A percentile compares a stretch with the other conserved stretches of the same genome.
phyloP scores from a whole-genome alignment of 2,888 invertebrate species.

The Pycnomerus fuliginosus region DNA sequence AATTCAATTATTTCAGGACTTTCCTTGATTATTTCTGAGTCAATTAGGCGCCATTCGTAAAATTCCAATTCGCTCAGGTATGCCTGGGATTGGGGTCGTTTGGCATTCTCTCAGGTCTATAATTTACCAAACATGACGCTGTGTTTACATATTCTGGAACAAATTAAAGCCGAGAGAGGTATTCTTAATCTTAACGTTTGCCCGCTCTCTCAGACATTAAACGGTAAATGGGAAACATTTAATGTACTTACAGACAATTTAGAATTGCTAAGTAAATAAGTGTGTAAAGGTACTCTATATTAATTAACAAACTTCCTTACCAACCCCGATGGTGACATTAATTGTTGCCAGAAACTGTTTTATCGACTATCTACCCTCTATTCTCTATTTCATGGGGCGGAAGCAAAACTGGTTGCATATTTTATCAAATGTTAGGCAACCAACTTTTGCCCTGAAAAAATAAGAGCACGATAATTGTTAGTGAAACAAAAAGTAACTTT shows the following conservation, averaged over 20 bases:
- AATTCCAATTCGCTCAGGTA: no score
- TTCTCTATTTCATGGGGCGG: no score
- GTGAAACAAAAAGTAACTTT: no score
- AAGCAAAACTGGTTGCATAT: no score
- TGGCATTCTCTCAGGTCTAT: conserved; percentile 38
- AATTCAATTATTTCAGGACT: no score
- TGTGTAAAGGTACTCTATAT: conserved; percentile 39
- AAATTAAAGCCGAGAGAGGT: conserved; percentile 45
- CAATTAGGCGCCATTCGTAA: no score
- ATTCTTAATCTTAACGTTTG: conserved; percentile 35
- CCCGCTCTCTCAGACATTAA: conserved; percentile 35
- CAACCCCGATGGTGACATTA: conserved; percentile 16
- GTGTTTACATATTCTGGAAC: conserved; percentile 47
- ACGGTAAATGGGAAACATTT: conserved; percentile 34
- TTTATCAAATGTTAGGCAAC: no score
- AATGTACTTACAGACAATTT: conserved; percentile 36
- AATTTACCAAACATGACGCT: conserved; percentile 43
- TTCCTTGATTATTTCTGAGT: no score
- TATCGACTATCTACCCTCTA: no score
- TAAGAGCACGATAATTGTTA: no score
- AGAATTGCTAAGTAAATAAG: conserved; percentile 37
- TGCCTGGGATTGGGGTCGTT: conserved; percentile 41
- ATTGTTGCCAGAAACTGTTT: conserved; percentile 11
- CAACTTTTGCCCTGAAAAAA: no score
- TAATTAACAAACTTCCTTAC: conserved; percentile 36